phyloP scores from a whole-genome alignment of 2,888 invertebrate species.

The Tipula vernalis region DNA sequence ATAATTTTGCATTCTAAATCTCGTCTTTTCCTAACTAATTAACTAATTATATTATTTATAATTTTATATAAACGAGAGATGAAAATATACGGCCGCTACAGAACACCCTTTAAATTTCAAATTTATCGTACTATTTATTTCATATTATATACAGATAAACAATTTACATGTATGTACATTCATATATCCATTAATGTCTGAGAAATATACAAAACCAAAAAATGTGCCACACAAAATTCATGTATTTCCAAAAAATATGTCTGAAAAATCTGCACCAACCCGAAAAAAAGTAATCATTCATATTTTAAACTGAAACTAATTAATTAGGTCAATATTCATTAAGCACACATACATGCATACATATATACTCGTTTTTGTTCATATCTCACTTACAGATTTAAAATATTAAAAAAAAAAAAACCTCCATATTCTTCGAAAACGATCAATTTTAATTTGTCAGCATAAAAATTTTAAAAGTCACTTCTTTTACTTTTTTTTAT shows the following conservation, averaged over 20 bases:
- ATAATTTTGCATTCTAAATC: no score
- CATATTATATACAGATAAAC: no score
- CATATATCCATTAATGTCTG: background rate
- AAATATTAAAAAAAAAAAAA: background rate
- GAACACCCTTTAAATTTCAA: no score
- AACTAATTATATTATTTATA: no score
- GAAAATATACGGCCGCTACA: no score
- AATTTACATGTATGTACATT: background rate
- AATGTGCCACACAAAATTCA: background rate
- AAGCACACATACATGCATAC: background rate
- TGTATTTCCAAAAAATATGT: background rate
- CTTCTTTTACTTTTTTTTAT: background rate
- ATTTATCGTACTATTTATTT: no score
- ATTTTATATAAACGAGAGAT: no score
- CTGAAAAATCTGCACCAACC: background rate
- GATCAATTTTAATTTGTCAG: slow-evolving; percentile 4
- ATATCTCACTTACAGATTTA: background rate
- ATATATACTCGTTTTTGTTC: background rate
- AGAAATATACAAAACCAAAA: background rate
- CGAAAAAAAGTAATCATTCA: background rate
- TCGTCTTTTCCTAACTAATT: no score
- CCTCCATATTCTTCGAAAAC: background rate
- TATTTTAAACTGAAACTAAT: background rate
- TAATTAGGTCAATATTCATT: background rate
- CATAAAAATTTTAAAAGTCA: background rate